These are phyloP conservation scores for Trisateles emortualis DNA, from an alignment of 2,888 invertebrate species.

Conservation along the genomic window DNA sequence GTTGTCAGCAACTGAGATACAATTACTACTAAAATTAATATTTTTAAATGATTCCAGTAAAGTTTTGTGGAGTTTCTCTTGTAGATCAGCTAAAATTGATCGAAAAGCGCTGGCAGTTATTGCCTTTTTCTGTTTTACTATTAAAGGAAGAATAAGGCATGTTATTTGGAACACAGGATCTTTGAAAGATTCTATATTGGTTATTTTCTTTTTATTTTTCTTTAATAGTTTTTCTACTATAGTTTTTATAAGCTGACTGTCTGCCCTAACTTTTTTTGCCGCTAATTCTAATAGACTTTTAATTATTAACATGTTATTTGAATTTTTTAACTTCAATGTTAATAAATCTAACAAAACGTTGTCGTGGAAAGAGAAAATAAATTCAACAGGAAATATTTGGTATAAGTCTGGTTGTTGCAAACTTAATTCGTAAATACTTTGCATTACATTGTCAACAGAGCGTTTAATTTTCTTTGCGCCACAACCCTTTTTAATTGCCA, in stretches of 20 bases:
- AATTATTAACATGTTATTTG: constrained; percentile 65
- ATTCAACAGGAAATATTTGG: constrained; percentile 70
- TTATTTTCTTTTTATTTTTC: constrained; percentile 56
- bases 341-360: constrained; percentile 64
- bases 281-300: constrained; percentile 72
- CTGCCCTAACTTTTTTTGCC: constrained; percentile 73
- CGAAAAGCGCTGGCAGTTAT: constrained; percentile 71
- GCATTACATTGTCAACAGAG: constrained; percentile 65
- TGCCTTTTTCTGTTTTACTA: constrained; percentile 75
- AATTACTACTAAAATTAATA: constrained; percentile 65
- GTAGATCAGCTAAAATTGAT: constrained; percentile 75
- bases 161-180: constrained; percentile 76
- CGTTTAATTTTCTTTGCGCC: constrained; percentile 67
- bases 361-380: constrained; percentile 71
- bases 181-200: constrained; percentile 67
- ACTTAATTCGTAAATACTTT: constrained; percentile 74
- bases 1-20: constrained; percentile 52
- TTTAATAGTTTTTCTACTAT: constrained; percentile 69
- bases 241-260: constrained; percentile 71
- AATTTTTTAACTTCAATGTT: constrained; percentile 70
- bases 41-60: constrained; percentile 73
- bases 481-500: constrained; percentile 71
- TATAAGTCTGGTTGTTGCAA: constrained; percentile 75
- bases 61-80: constrained; percentile 73
- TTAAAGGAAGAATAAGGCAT: constrained; percentile 72